Percentiles rank a stretch among this genome's conserved stretches.
These are phyloP conservation scores for Micrasema longulum DNA, from an alignment of 1,140 invertebrate species.

Conservation along the genomic window DNA sequence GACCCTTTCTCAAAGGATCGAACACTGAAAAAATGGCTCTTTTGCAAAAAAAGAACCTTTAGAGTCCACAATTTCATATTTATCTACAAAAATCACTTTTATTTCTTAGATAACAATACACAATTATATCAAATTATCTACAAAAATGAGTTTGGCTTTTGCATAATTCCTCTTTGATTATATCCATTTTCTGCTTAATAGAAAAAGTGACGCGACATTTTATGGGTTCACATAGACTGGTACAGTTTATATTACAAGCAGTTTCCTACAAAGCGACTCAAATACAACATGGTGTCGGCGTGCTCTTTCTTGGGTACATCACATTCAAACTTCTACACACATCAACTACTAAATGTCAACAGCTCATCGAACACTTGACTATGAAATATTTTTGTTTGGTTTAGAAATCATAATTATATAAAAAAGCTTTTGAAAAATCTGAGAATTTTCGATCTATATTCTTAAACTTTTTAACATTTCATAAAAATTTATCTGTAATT, in stretches of 20 bases:
- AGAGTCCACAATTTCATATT: constrained; percentile 54
- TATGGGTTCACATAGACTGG: constrained; percentile 49
- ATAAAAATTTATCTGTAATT: too few species aligned
- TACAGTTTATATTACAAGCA: constrained; percentile 54
- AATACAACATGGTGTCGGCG: constrained; percentile 52
- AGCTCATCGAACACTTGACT: constrained; percentile 43
- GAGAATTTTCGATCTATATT: too few species aligned
- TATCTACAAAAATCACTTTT: constrained; percentile 56
- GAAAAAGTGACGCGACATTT: constrained; percentile 49
- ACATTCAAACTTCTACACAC: constrained; percentile 55
- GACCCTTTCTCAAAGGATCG: constrained; percentile 54
- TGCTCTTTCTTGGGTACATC: constrained; percentile 13
- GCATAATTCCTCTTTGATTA: constrained; percentile 45
- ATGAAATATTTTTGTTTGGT: constrained; percentile 32
- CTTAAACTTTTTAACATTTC: too few species aligned
- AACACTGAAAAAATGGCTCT: constrained; percentile 55
- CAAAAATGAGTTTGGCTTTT: constrained; percentile 55
- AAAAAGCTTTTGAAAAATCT: too few species aligned
- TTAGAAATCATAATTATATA: constrained; percentile 15
- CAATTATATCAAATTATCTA: constrained; percentile 56
- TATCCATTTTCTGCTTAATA: neutral
- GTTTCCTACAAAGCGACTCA: constrained; percentile 53
- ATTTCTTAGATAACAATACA: constrained; percentile 55
- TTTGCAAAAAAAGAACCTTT: constrained; percentile 55
- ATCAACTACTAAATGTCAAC: constrained; percentile 52